Base-by-base conservation (phyloP, 2,797 vertebrate species). In the Darevskia mixta region DNA sequence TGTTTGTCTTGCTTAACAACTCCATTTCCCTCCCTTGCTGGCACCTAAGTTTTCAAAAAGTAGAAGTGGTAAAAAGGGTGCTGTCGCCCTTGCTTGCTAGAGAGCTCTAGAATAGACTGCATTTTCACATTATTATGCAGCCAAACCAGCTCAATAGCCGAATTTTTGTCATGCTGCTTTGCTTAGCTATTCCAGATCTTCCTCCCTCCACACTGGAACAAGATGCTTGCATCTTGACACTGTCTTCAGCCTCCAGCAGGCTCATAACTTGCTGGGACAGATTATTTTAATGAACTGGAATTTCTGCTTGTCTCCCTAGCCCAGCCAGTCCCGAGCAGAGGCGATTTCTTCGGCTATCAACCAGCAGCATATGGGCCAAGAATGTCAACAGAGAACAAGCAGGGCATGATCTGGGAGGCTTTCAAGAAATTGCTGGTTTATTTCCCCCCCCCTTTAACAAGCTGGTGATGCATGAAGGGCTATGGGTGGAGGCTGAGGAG, bases 241-340 rank as follows among this genome's bases (percentile, higher is more conserved):
- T 35, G 13, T 55, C 76, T 41, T 55, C 76, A 41, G 85, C 81
- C 41, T 3, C 2, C 0, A 1, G 58, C 0, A 85, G 0, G 45
- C 79, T 85, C 66, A 69, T 49, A 72, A 27, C 0, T 0, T 20
- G 0, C 0, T 0, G 0, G 83, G 58, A 29, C 0, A 1, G 78
- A 85, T 86, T 88, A 64, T 89, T 89, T 83, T 84, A 72, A 82
- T 90, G 85, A 85, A 13, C 3, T 17, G 64, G 73, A 55, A 58
- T 81, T 55, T 89, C 58, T 85, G 58, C 43, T 76, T 72, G 35
- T 17, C 7, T 75, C 23, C 75, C n/a, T 35, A 1, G 9, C 45
- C 38, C 35, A 73, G 43, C 77, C 83, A 55, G 43, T 83, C 67
- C 76, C 67, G 66, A 55, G 69, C n/a, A 64, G 35, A 86, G 41